phyloP scores from a whole-genome alignment of 30 jellyfish, hydroid and myxozoan species.

The Aurelia sp. region DNA sequence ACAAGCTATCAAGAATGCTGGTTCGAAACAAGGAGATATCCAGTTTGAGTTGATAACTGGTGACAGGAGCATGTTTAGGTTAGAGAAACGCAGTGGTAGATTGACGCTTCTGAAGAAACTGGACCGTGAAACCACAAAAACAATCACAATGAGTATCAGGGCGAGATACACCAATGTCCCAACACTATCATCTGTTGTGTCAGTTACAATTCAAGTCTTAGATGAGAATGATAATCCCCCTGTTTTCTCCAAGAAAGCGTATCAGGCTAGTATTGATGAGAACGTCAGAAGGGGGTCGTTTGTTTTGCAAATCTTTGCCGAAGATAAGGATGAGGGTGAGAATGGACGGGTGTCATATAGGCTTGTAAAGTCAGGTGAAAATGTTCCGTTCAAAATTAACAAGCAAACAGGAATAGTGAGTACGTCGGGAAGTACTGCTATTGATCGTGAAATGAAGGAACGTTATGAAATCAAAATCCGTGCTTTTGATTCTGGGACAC shows the following conservation, averaged over 20 bases:
- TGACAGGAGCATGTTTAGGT: slow-evolving; percentile 1
- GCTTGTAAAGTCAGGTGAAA: slow-evolving; percentile 30
- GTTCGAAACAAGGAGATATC: slow-evolving; percentile 16
- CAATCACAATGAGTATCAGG: slow-evolving; percentile 69
- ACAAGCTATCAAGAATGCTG: slow-evolving; percentile 45
- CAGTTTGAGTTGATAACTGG: slow-evolving; percentile 51
- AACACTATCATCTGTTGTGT: slow-evolving; percentile 87
- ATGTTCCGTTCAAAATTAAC: slow-evolving; percentile 81
- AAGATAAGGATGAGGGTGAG: slow-evolving; percentile 81
- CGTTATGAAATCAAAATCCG: slow-evolving; percentile 64
- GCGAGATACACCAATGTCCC: slow-evolving; percentile 81
- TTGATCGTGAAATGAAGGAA: slow-evolving; percentile 78
- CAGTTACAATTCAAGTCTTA: slow-evolving; percentile 68
- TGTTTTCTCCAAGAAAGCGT: slow-evolving; percentile 38
- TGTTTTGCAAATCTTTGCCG: slow-evolving; percentile 85
- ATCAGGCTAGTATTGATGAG: slow-evolving; percentile 80
- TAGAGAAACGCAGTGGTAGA: slow-evolving; percentile 52
- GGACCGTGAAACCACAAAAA: slow-evolving; percentile 77
- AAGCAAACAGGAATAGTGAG: slow-evolving; percentile 75
- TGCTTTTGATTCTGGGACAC: slow-evolving; percentile 90
- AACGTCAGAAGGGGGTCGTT: slow-evolving; percentile 90
- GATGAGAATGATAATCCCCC: slow-evolving; percentile 95
- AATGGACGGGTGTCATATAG: slow-evolving; percentile 84
- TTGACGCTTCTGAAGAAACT: slow-evolving; percentile 39
- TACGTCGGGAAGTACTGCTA: slow-evolving; percentile 64